phyloP scores from a whole-genome alignment of 2,888 invertebrate species.

The Slavum lentiscoides region DNA sequence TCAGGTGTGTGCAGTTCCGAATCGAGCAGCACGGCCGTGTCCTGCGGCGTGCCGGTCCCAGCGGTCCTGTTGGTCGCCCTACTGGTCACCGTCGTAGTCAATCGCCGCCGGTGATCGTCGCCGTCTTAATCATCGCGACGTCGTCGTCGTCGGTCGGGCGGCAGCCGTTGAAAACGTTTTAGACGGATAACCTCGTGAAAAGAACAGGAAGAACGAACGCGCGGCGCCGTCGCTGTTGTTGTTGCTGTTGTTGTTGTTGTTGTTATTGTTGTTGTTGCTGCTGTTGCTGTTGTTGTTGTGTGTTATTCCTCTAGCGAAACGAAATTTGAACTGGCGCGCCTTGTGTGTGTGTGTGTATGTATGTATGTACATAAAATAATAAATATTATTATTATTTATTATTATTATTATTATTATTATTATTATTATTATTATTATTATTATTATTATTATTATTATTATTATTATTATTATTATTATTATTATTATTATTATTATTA shows the following conservation, averaged over 20 bases:
- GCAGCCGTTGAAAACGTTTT: neutral
- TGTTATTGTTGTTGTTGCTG: too few relatives aligned
- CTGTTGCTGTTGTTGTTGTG: too few relatives aligned
- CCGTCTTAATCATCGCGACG: constrained; percentile 19
- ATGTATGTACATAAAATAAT: neutral
- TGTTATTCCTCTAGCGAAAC: too few relatives aligned
- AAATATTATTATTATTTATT: too few relatives aligned
- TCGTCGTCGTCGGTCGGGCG: constrained; percentile 5
- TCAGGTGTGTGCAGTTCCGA: constrained; percentile 42
- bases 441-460: neutral
- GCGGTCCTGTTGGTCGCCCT: neutral
- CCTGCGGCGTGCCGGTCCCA: neutral
- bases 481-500: constrained; percentile 37
- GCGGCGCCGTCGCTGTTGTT: too few relatives aligned
- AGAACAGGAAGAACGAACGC: too few relatives aligned
- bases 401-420: constrained; percentile 32
- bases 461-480: constrained; percentile 12
- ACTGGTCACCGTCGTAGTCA: constrained; percentile 5
- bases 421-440: constrained; percentile 14
- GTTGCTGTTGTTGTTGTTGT: too few relatives aligned
- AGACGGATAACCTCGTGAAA: constrained; percentile 21
- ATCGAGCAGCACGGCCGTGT: constrained; percentile 5
- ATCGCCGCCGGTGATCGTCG: constrained; percentile 42
- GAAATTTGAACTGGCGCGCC: too few relatives aligned
- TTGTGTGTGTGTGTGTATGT: too few relatives aligned